Conservation (phyloP, 35 echinoderm and acorn worm genomes). For the Lytechinus pictus region DNA sequence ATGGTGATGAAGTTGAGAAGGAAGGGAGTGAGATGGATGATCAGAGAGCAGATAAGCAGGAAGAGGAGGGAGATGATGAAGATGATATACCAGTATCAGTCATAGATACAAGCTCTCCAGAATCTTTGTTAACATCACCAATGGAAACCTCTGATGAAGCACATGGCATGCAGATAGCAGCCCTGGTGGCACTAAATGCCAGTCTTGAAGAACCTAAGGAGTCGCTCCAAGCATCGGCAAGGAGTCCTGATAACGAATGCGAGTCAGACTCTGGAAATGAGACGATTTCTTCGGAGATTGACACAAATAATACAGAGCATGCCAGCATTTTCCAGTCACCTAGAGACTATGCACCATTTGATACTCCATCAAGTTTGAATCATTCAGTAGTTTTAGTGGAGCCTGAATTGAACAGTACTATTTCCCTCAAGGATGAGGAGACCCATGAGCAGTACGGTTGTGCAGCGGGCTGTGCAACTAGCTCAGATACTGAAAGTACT, state of each 20-base stretch:
- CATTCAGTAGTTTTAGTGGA: not conserved
- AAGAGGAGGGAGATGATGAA: constrained; percentile 48
- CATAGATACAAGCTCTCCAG: constrained; percentile 87
- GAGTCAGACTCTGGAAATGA: constrained; percentile 98
- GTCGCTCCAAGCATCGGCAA: constrained; percentile 32
- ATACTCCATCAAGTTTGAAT: not conserved
- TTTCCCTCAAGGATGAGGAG: constrained; percentile 7
- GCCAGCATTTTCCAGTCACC: constrained; percentile 61
- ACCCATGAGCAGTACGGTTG: not conserved
- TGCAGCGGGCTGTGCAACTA: constrained; percentile 24
- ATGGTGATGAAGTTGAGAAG: constrained; percentile 42
- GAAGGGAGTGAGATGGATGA: not conserved
- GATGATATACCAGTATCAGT: constrained; percentile 89
- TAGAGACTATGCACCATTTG: constrained; percentile 57
- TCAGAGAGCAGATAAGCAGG: not conserved
- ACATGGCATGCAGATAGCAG: constrained; percentile 91
- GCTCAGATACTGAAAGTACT: constrained; percentile 73
- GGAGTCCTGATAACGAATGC: constrained; percentile 62
- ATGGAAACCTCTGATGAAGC: constrained; percentile 78
- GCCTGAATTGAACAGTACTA: not conserved
- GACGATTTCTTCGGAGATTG: constrained; percentile 96
- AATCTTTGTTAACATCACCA: constrained; percentile 41
- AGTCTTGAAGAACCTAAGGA: constrained; percentile 54
- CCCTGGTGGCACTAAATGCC: constrained; percentile 83
- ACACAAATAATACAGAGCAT: constrained; percentile 62